phyloP scores from a whole-genome alignment of 2,797 vertebrate genomes.

The Ptychobarbus kaznakovi region DNA sequence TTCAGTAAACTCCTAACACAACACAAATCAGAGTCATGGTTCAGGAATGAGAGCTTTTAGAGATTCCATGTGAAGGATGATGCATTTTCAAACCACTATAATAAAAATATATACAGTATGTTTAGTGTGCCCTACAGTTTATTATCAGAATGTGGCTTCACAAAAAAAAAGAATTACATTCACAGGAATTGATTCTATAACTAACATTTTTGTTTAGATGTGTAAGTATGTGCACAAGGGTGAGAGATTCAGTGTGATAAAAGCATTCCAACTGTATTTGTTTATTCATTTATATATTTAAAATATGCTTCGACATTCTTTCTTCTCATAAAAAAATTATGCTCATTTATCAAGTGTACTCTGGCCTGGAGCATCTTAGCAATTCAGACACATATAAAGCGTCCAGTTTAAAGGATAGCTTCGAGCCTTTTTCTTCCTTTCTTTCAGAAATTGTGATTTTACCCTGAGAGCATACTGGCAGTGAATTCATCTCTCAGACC shows the following conservation, averaged over 20 bases:
- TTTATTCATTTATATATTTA: conserved; percentile 30
- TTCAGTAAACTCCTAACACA: background rate
- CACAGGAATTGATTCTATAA: background rate
- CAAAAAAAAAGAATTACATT: background rate
- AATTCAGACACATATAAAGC: conserved; percentile 35
- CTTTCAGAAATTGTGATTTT: conserved; percentile 29
- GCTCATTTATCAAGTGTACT: conserved; percentile 27
- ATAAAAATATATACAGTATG: background rate
- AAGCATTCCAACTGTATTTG: background rate
- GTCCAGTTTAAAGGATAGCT: conserved; percentile 16
- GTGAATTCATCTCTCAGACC: conserved; percentile 15
- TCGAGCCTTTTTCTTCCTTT: conserved; percentile 14
- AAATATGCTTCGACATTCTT: conserved; percentile 17
- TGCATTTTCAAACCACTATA: background rate
- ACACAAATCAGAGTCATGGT: background rate
- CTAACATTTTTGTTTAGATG: background rate
- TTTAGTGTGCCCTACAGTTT: background rate
- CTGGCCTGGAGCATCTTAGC: conserved; percentile 1
- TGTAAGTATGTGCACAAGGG: background rate
- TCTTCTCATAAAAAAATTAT: conserved; percentile 39
- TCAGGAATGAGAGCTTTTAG: background rate
- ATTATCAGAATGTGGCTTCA: background rate
- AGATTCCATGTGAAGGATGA: background rate
- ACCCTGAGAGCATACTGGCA: background rate
- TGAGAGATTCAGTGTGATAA: background rate